Evolutionary conservation across 92 coral and sea anemone species (phyloP).

Genomic region (Zoanthus sociatus): DNA sequence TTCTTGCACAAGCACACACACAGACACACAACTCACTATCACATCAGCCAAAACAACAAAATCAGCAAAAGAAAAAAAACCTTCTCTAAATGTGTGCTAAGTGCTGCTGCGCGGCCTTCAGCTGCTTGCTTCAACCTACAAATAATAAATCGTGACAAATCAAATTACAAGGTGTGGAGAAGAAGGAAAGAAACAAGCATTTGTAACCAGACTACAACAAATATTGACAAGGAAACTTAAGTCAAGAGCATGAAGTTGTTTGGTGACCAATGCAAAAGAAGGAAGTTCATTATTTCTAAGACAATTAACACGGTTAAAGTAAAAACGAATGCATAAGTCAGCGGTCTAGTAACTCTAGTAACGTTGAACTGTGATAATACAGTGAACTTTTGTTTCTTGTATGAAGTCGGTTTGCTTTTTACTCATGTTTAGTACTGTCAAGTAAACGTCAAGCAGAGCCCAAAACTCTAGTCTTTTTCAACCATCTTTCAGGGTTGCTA

Average conservation of each 20-base stretch:
- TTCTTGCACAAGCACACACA: conserved; percentile 3
- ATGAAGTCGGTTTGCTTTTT: no score
- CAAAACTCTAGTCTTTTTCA: no score
- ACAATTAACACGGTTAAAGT: no score
- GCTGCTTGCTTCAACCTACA: conserved; percentile 93
- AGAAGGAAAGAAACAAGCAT: conserved; percentile 7
- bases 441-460: no score
- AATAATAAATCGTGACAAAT: conserved; percentile 74
- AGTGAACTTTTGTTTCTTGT: no score
- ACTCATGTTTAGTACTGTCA: no score
- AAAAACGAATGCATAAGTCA: no score
- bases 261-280: no score
- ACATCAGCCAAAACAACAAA: conserved; percentile 61
- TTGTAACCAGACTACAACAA: conserved; percentile 7
- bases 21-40: conserved; percentile 25
- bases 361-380: no score
- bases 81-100: conserved; percentile 88
- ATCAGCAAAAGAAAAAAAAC: conserved; percentile 61
- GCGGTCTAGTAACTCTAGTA: no score
- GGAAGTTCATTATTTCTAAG: no score
- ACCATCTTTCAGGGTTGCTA: no score
- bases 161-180: conserved; percentile 36
- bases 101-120: conserved; percentile 70
- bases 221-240: not conserved
- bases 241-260: not conserved